phyloP scores from a whole-genome alignment of 2,797 vertebrate genomes.

The Cichlasoma orientale region DNA sequence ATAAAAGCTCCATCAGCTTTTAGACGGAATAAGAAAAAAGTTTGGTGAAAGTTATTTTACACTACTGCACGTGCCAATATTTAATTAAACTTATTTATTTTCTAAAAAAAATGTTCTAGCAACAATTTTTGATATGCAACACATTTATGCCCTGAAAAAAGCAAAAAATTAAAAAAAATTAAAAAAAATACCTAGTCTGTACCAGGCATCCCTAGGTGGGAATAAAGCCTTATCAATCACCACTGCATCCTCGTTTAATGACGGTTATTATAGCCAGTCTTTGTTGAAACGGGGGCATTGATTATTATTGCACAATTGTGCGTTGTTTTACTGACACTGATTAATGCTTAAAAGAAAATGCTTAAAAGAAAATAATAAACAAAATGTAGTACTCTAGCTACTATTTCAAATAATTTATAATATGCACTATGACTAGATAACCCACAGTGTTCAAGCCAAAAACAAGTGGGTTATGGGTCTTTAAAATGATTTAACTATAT shows the following conservation, averaged over 20 bases:
- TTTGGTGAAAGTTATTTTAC: neutral
- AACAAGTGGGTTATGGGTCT: neutral
- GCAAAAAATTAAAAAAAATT: neutral
- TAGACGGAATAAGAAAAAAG: neutral
- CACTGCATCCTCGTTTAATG: neutral
- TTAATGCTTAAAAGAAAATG: no score
- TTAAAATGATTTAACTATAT: neutral
- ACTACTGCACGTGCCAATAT: neutral
- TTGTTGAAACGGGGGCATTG: neutral
- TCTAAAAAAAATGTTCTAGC: neutral
- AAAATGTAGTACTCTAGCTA: neutral
- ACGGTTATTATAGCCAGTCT: neutral
- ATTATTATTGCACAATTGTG: neutral
- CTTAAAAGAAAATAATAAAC: neutral
- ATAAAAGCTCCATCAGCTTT: constrained; percentile 1
- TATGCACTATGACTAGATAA: neutral
- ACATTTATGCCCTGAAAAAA: neutral
- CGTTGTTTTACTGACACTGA: no score
- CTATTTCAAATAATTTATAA: neutral
- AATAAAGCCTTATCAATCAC: neutral
- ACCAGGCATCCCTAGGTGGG: neutral
- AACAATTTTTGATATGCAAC: neutral
- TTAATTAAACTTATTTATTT: neutral
- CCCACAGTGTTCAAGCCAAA: neutral
- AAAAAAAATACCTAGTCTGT: no score